phyloP scores from a whole-genome alignment of 2,113 vertebrate genomes.

The Amphiprion percula region DNA sequence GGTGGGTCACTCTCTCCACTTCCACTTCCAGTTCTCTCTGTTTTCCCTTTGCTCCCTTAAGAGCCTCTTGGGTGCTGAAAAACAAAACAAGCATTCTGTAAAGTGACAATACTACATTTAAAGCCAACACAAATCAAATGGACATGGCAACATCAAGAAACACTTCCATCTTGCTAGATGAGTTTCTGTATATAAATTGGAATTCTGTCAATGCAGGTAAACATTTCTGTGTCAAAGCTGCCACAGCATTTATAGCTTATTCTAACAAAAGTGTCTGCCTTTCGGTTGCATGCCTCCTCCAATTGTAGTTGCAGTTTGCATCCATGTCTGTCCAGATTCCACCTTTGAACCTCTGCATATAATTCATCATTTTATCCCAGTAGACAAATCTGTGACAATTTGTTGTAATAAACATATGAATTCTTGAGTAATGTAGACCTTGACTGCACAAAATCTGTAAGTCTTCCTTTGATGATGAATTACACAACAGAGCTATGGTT shows the following conservation, averaged over 20 bases:
- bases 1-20: slow-evolving; percentile 70
- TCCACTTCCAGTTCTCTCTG: slow-evolving; percentile 81
- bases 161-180: slow-evolving; percentile 75
- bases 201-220: slow-evolving; percentile 71
- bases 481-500: no score
- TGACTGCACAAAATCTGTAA: no score
- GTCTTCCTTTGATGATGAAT: no score
- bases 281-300: no score
- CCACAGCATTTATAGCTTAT: slow-evolving; percentile 80
- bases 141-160: background rate
- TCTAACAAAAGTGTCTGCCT: slow-evolving; percentile 52
- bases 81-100: slow-evolving; percentile 19
- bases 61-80: slow-evolving; percentile 82
- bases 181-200: slow-evolving; percentile 79
- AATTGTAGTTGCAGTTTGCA: no score
- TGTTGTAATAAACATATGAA: no score
- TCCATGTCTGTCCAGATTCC: no score
- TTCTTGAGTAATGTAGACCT: no score
- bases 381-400: no score
- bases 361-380: no score
- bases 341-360: no score
- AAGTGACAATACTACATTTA: slow-evolving; percentile 15
- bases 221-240: slow-evolving; percentile 74
- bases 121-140: slow-evolving; percentile 17
- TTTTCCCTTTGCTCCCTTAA: slow-evolving; percentile 71